These are phyloP conservation scores for Mythimna pallens DNA, from an alignment of 2,888 invertebrate species.

Conservation along the genomic window DNA sequence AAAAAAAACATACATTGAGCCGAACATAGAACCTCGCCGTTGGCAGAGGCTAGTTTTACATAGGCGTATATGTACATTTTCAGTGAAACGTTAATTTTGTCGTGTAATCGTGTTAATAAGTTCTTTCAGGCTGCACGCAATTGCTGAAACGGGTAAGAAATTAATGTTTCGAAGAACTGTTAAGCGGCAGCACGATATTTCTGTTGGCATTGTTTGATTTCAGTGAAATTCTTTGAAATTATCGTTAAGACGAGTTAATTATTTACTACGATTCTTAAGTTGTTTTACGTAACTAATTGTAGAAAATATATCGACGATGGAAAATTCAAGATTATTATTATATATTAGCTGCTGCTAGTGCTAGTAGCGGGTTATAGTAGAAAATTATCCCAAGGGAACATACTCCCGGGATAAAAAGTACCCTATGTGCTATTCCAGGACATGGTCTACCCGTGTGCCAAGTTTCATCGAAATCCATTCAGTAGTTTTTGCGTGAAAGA, in stretches of 20 bases:
- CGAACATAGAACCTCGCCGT: no score
- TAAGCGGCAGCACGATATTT: conserved; percentile 54
- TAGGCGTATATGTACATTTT: conserved; percentile 17
- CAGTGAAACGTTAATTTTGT: conserved; percentile 36
- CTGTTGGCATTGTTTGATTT: conserved; percentile 33
- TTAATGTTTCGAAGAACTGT: conserved; percentile 73
- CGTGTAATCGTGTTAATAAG: conserved; percentile 51
- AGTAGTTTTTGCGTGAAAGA: no score
- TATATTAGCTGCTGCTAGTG: no score
- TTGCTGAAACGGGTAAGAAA: conserved; percentile 69
- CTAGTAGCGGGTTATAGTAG: no score
- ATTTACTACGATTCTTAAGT: conserved; percentile 11
- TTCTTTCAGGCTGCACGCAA: conserved; percentile 71
- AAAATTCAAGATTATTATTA: neutral
- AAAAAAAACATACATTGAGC: no score
- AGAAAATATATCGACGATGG: neutral
- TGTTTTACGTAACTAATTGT: neutral
- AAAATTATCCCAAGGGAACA: no score
- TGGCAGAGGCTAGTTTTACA: neutral
- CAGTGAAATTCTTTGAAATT: conserved; percentile 21
- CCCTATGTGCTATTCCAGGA: no score
- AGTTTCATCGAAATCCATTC: no score
- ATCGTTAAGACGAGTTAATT: conserved; percentile 14
- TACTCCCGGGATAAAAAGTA: no score
- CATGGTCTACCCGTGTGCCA: no score